A percentile compares a stretch with the other conserved stretches of the same genome.
Conservation (phyloP, 2,113 vertebrate genomes). For the Scartelaos histophorus region DNA sequence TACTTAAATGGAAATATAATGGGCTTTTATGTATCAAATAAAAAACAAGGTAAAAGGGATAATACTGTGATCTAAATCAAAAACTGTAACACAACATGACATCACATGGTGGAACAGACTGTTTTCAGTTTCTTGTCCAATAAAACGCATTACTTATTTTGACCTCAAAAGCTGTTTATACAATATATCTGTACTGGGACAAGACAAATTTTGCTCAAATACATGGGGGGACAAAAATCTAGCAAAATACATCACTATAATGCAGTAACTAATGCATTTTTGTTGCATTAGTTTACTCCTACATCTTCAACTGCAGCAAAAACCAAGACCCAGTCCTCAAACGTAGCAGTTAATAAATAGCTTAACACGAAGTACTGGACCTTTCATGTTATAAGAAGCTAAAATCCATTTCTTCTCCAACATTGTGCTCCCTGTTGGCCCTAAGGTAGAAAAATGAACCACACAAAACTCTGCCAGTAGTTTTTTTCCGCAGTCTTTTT, state of each 20-base stretch:
- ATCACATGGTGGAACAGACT: too few relatives aligned
- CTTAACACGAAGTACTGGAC: neutral
- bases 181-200: too few relatives aligned
- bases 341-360: neutral
- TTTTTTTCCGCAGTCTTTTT: neutral
- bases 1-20: neutral
- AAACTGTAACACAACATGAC: too few relatives aligned
- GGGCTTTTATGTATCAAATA: neutral
- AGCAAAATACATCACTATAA: too few relatives aligned
- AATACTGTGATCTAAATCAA: neutral
- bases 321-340: neutral
- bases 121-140: too few relatives aligned
- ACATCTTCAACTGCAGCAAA: neutral
- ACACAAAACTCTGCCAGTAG: neutral
- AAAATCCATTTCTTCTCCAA: slow-evolving; percentile 6
- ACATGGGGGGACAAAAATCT: too few relatives aligned
- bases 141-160: too few relatives aligned
- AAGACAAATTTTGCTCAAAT: too few relatives aligned
- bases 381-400: neutral
- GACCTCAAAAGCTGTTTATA: too few relatives aligned
- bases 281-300: too few relatives aligned
- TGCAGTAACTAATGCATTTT: neutral
- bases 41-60: neutral
- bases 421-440: neutral
- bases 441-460: slow-evolving; percentile 12